Conservation (phyloP, 2,888 invertebrate species). For the Loripinus fragilis region DNA sequence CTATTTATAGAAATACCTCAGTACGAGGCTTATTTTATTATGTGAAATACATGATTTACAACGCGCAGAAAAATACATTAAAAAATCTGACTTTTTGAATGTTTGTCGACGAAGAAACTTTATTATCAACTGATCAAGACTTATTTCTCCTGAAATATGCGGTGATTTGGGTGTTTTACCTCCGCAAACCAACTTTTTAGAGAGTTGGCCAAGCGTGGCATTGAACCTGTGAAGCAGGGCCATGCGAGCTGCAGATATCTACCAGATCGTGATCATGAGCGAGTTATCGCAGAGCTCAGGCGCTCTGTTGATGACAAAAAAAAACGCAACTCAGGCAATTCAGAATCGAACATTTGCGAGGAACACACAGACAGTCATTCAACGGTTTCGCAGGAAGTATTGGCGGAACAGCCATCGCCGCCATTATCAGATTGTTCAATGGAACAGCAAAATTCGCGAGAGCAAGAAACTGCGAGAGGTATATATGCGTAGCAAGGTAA, state of each 20-base stretch:
- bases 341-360: no score
- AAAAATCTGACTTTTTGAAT: neutral
- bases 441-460: neutral
- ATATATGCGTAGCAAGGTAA: no score
- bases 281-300: neutral
- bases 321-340: no score
- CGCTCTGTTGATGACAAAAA: neutral
- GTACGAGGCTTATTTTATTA: neutral
- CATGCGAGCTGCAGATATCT: neutral
- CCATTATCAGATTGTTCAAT: no score
- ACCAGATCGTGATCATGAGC: neutral
- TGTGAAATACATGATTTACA: neutral
- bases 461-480: neutral
- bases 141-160: neutral
- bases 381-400: no score
- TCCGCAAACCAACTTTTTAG: neutral
- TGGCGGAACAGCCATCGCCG: no score
- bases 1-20: neutral
- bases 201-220: neutral
- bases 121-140: neutral
- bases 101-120: neutral
- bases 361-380: no score
- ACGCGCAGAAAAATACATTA: neutral
- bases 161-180: neutral
- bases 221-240: neutral